These are phyloP conservation scores for Semicossyphus pulcher DNA, from an alignment of 2,113 vertebrate species.

Conservation along the genomic window DNA sequence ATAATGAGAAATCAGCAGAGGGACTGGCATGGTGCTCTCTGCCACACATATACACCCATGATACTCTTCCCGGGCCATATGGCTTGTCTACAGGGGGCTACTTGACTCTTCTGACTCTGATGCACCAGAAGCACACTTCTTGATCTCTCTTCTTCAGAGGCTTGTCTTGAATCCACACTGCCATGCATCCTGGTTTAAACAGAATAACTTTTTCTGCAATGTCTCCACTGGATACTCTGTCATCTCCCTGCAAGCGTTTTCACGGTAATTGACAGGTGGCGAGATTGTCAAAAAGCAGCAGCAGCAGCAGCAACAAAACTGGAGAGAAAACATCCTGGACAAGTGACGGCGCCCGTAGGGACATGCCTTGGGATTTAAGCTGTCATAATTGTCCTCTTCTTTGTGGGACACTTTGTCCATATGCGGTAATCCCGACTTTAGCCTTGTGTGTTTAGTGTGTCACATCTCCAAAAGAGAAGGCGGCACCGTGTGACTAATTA, in stretches of 20 bases:
- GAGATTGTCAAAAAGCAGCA: constrained; percentile 41
- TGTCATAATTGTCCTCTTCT: constrained; percentile 53
- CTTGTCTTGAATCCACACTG: constrained; percentile 24
- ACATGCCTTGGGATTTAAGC: constrained; percentile 45
- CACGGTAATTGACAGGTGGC: constrained; percentile 57
- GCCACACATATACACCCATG: constrained; percentile 70
- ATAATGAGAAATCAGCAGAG: constrained; percentile 83
- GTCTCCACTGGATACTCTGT: constrained; percentile 21
- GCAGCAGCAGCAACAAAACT: constrained; percentile 4
- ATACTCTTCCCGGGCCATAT: constrained; percentile 80
- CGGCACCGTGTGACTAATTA: constrained; percentile 68
- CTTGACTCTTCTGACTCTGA: constrained; percentile 72
- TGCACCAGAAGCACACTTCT: constrained; percentile 61
- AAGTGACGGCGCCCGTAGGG: neutral
- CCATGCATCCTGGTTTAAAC: constrained; percentile 40
- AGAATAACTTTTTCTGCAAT: constrained; percentile 23
- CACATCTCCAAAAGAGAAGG: constrained; percentile 33
- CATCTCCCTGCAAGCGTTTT: constrained; percentile 40
- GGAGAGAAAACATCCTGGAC: constrained; percentile 5
- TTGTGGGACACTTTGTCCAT: constrained; percentile 51
- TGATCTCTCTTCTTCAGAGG: constrained; percentile 61
- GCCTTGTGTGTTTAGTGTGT: constrained; percentile 42
- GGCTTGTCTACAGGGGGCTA: constrained; percentile 71
- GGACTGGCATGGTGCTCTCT: constrained; percentile 70
- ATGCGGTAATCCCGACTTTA: constrained; percentile 38